Evolutionary conservation across 1,140 invertebrate genomes (phyloP), one percentile per base, ranked within the genome.

Genomic region (Neodiprion virginianus): DNA sequence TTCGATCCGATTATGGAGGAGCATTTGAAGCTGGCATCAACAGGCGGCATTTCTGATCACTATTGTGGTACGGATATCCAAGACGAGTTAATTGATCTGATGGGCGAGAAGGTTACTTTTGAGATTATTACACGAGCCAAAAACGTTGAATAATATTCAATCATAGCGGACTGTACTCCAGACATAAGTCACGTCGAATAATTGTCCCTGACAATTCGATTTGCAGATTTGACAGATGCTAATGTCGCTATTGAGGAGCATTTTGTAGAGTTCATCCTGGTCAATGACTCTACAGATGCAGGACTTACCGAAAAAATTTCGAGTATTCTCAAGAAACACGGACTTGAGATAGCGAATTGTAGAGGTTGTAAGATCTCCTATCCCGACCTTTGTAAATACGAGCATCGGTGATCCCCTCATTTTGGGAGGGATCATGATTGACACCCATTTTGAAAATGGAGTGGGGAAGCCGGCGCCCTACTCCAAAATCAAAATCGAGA

Each of bases 161-260:
- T 84, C 23, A 79, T 81, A 61, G 75, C 80, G 67, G 79, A 80
- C 69, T 81, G 78, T 70, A 84, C 81, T 23, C 78, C 80, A n/a
- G 81, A 83, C 74, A 70, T 79, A 21, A 79, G 77, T 71, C 75
- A 81, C 49, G 67, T 67, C 48, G 80, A 84, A 74, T 79, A 84
- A 79, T 69, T 83, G 17, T 74, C 74, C 21, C 69, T 79, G 17
- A 21, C 17, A 21, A 21, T 21, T 21, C 17, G 17, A 21, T 21
- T 21, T 21, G 17, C 17, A 21, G 17, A 21, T 21, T 21, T 21
- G 17, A 21, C 17, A 21, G 17, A 21, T 21, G 17, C 17, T 21
- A 21, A 21, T 21, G 17, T 21, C 17, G 17, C 17, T 21, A 21
- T 21, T 21, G 17, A 21, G 17, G 17, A 21, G 17, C 17, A 21